Base-by-base conservation (phyloP, 2,797 vertebrate genomes). In the Neoniphon sammara region DNA sequence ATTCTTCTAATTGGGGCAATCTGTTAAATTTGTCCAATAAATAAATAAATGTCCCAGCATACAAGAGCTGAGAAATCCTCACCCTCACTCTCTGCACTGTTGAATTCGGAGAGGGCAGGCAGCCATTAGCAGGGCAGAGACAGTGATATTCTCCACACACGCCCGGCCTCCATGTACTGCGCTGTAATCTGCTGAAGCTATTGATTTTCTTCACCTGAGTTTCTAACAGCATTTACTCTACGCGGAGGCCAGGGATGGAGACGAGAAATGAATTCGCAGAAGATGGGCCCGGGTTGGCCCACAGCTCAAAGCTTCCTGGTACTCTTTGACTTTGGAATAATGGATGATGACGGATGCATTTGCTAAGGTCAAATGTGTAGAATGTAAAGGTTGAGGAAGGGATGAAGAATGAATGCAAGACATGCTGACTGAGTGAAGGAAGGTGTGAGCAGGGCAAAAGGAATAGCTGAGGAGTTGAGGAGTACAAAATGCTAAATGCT, bases 161-260 rank as follows among this genome's bases (percentile, higher is more conserved):
- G n/a, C 50, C 47, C 20, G 6, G 46, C 53, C 66, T 76, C 75
- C 34, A 0, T 71, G 70, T 54, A 46, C 46, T 1, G 34, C 18
- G 25, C 54, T 82, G 61, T 82, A 82, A 81, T 88, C 80, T 79
- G 77, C 30, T 78, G 78, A 77, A 87, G 75, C 61, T 65, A 87
- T 82, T 77, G 78, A 80, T 86, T 89, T 84, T 79, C 68, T 30
- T 71, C 76, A 62, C 59, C 68, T 61, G 46, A 44, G 44, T 66
- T 75, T 77, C 75, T 59, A 66, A 73, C 59, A 10, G 56, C 56
- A 64, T 86, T 88, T 84, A 85, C 83, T 84, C 78, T 85, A 79
- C 15, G 62, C 77, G 21, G 75, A 82, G 66, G 60, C 50, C 42
- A 46, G 8, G 1, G 63, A 49, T 5, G 62, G 81, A 82, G 78